These are phyloP conservation scores for Ciona savignyi DNA, from an alignment of 23 tunicate genomes.

Conservation along the genomic window DNA sequence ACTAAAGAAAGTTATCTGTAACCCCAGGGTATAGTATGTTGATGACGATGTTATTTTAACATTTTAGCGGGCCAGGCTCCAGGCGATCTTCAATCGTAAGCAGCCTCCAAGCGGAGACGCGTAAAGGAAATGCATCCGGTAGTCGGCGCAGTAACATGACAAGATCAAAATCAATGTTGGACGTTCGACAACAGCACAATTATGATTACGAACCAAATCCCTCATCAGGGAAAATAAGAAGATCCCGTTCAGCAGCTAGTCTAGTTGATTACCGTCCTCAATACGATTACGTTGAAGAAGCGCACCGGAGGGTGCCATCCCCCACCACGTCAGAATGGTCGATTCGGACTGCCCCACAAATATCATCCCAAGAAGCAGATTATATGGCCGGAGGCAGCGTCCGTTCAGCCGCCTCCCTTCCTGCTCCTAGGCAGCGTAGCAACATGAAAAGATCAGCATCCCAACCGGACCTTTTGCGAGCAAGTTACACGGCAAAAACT, in stretches of 20 bases:
- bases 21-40: too few relatives aligned
- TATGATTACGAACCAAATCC: constrained; percentile 4
- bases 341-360: constrained; percentile 74
- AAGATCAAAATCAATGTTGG: constrained; percentile 65
- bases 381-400: constrained; percentile 11
- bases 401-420: constrained; percentile 42
- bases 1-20: too few relatives aligned
- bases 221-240: constrained; percentile 27
- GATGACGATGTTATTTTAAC: too few relatives aligned
- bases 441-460: constrained; percentile 51
- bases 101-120: background rate
- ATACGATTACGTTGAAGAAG: background rate
- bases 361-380: constrained; percentile 9
- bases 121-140: background rate
- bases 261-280: background rate
- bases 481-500: constrained; percentile 20
- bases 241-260: constrained; percentile 42
- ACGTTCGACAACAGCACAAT: constrained; percentile 26
- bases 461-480: constrained; percentile 45
- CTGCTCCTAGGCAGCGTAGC: constrained; percentile 33
- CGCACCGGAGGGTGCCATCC: constrained; percentile 22
- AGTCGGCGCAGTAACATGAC: background rate
- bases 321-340: constrained; percentile 80
- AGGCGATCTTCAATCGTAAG: constrained; percentile 39
- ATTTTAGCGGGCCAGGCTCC: constrained; percentile 20